phyloP scores from a whole-genome alignment of 2,797 vertebrate species.

The Chrosomus eos region DNA sequence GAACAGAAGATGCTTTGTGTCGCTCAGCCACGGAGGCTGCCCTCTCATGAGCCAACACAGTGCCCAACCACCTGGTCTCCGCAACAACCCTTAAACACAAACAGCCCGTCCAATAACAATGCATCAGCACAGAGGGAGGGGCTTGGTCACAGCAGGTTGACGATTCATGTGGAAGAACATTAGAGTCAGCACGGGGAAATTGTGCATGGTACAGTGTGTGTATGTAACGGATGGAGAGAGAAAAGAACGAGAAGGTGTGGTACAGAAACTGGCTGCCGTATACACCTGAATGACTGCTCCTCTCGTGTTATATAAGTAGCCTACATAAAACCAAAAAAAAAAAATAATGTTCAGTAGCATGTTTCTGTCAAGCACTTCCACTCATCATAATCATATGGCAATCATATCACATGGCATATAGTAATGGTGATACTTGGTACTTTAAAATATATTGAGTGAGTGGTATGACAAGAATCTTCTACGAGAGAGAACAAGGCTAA shows the following conservation, averaged over 20 bases:
- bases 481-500: too few relatives aligned
- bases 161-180: slow-evolving; percentile 30
- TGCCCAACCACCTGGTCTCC: slow-evolving; percentile 53
- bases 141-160: slow-evolving; percentile 24
- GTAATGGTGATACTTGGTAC: background rate
- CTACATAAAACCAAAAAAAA: background rate
- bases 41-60: slow-evolving; percentile 24
- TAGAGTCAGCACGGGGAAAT: background rate
- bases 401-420: background rate
- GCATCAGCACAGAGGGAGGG: slow-evolving; percentile 4
- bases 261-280: slow-evolving; percentile 28
- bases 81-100: slow-evolving; percentile 60
- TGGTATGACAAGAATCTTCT: background rate
- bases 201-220: background rate
- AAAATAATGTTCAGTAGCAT: background rate
- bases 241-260: slow-evolving; percentile 35
- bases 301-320: slow-evolving; percentile 14
- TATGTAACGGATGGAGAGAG: background rate
- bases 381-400: background rate
- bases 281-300: slow-evolving; percentile 17
- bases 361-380: background rate
- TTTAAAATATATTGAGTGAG: background rate
- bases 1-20: slow-evolving; percentile 65
- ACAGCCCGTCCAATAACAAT: slow-evolving; percentile 57
- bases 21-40: background rate